Evolutionary conservation across 2,888 invertebrate genomes (phyloP), one percentile per base, ranked within the genome.

Genomic region (Mamestra brassicae): DNA sequence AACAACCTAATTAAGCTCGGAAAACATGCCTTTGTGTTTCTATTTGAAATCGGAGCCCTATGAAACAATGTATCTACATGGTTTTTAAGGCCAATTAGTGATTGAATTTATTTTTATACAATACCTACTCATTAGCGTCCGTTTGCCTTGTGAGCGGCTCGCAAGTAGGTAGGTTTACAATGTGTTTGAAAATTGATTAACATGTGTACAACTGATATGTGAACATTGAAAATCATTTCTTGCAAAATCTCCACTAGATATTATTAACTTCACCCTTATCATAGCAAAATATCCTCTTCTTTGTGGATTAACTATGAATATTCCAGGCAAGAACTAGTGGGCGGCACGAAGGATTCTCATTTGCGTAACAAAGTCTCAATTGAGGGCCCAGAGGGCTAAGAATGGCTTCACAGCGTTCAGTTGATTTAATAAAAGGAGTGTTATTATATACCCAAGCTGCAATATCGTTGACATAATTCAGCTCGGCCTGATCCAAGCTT

Each of bases 381-480:
- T 58, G 60, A 57, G 36, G 60, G 1, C 15, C 11, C 10, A 60
- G 64, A 34, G 57, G 15, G 15, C 26, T 38, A n/a, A 38, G 38
- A 47, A 77, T 47, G 68, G 38, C n/a, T 65, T 13, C 36, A 57
- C 17, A 45, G 55, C 34, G n/a, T 52, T n/a, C 11, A 66, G 52
- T 15, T 45, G n/a, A 45, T 67, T 75, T 26, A 62, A 68, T 62
- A 36, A 45, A 50, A 62, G 13, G 2, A 57, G n/a, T 63, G 15
- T 54, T 70, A 70, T 76, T 63, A 38, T 17, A 64, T 64, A 13
- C 4, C 13, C 5, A 6, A 55, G n/a, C n/a, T 42, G 58, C 34
- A 60, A 64, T 42, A 69, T 55, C n/a, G 6, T 11, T 69, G 57
- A 45, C n/a, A 38, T 42, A 68, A 42, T 70, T 70, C 50, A 71